Percentiles rank a stretch among this genome's conserved stretches.
phyloP scores from a whole-genome alignment of 2,797 vertebrate species.

The Paedocypris micromegethes region DNA sequence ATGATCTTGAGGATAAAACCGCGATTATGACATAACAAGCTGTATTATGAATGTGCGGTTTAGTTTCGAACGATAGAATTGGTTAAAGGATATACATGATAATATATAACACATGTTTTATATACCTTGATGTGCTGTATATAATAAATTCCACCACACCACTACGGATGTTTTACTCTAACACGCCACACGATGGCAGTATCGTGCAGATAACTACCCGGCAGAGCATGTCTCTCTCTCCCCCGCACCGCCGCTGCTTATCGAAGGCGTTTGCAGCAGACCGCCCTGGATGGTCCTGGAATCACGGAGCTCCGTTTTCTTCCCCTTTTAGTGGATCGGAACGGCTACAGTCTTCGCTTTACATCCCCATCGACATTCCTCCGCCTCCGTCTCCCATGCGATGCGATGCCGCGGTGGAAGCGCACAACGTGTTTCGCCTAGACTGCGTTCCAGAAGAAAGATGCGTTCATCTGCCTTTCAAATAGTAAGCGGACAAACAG shows the following conservation, averaged over 20 bases:
- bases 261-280: slow-evolving; percentile 42
- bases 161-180: slow-evolving; percentile 9
- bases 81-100: too few relatives aligned
- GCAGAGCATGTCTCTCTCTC: slow-evolving; percentile 28
- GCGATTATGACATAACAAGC: too few relatives aligned
- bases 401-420: slow-evolving; percentile 29
- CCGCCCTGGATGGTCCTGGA: slow-evolving; percentile 39
- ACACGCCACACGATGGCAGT: slow-evolving; percentile 41
- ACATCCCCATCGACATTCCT: slow-evolving; percentile 42
- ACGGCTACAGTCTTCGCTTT: background rate
- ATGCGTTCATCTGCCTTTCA: slow-evolving; percentile 3
- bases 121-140: too few relatives aligned
- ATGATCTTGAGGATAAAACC: too few relatives aligned
- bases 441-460: slow-evolving; percentile 30
- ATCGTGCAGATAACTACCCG: slow-evolving; percentile 18
- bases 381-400: slow-evolving; percentile 39
- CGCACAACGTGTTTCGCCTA: slow-evolving; percentile 39
- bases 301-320: slow-evolving; percentile 7
- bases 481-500: background rate
- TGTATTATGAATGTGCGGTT: too few relatives aligned
- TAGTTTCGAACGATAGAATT: too few relatives aligned
- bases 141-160: too few relatives aligned
- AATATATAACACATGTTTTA: too few relatives aligned
- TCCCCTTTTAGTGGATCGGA: slow-evolving; percentile 9
- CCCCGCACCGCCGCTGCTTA: slow-evolving; percentile 24